phyloP scores from a whole-genome alignment of 1,140 invertebrate genomes.

The Psix sp. region DNA sequence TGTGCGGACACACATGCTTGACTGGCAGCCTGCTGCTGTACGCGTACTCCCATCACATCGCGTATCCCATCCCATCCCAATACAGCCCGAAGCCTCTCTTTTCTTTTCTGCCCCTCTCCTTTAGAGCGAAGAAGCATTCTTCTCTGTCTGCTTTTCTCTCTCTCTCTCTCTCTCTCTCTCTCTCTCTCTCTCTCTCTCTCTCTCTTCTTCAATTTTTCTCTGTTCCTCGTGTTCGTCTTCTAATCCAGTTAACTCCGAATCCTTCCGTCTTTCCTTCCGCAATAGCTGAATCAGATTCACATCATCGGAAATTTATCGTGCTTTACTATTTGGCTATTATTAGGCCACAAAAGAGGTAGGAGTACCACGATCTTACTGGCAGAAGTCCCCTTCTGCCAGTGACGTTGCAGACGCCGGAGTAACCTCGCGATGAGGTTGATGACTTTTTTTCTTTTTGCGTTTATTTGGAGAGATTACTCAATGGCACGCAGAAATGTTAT shows the following conservation, averaged over 20 bases:
- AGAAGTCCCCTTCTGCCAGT: constrained; percentile 5
- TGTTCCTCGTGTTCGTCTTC: background rate
- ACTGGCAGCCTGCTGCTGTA: constrained; percentile 31
- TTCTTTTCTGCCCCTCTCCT: constrained; percentile 21
- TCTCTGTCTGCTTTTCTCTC: background rate
- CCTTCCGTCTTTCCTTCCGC: constrained; percentile 46
- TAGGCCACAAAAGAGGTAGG: constrained; percentile 3
- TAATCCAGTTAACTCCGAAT: constrained; percentile 32
- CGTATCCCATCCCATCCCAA: constrained; percentile 46
- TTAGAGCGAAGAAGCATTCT: too few species aligned
- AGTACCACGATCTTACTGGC: too few species aligned
- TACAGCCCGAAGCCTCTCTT: constrained; percentile 33
- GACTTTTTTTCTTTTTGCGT: constrained; percentile 34
- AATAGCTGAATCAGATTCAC: constrained; percentile 16
- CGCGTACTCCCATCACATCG: constrained; percentile 39
- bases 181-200: background rate
- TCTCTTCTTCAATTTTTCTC: background rate
- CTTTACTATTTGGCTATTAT: constrained; percentile 27
- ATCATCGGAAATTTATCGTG: constrained; percentile 15
- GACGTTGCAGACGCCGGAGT: background rate
- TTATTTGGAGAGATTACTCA: constrained; percentile 27
- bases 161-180: background rate
- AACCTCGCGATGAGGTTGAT: constrained; percentile 21
- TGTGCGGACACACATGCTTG: constrained; percentile 41
- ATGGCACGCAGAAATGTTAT: constrained; percentile 16